phyloP scores from a whole-genome alignment of 2,797 vertebrate species.

The Triplophysa yarkandensis region DNA sequence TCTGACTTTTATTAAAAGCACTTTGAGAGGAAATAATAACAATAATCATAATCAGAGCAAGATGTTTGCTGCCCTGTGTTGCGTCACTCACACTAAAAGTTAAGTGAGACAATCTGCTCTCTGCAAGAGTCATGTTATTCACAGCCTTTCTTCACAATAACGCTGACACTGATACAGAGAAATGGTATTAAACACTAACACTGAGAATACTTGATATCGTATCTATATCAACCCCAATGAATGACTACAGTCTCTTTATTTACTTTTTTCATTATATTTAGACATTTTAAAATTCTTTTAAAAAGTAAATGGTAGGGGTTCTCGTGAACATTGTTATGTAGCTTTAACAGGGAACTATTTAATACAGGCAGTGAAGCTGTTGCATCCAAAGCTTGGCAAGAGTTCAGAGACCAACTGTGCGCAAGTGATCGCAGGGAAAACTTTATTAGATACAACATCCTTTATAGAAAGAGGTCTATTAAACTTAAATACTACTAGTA shows the following conservation, averaged over 20 bases:
- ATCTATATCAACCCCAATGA: constrained; percentile 7
- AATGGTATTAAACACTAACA: neutral
- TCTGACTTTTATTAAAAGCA: constrained; percentile 56
- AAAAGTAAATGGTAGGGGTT: constrained; percentile 34
- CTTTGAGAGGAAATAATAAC: constrained; percentile 60
- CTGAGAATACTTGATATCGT: neutral
- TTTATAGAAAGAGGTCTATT: constrained; percentile 34
- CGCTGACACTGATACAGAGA: constrained; percentile 12
- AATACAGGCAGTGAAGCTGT: constrained; percentile 40
- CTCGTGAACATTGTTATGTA: constrained; percentile 37
- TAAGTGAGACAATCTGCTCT: constrained; percentile 50
- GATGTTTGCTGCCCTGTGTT: constrained; percentile 48
- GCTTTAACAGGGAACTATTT: constrained; percentile 48
- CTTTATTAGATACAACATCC: constrained; percentile 48
- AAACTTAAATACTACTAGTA: constrained; percentile 37
- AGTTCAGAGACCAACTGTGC: constrained; percentile 18
- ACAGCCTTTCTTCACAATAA: constrained; percentile 26
- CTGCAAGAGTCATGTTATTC: constrained; percentile 29
- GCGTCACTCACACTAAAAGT: constrained; percentile 49
- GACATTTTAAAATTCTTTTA: constrained; percentile 23
- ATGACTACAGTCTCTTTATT: constrained; percentile 8
- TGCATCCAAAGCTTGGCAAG: constrained; percentile 40
- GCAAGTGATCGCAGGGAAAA: constrained; percentile 40
- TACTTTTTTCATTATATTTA: too few relatives aligned
- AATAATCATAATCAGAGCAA: constrained; percentile 57